Evolutionary conservation across 2,113 vertebrate species (phyloP).

Genomic region (Dolichotis patagonum): DNA sequence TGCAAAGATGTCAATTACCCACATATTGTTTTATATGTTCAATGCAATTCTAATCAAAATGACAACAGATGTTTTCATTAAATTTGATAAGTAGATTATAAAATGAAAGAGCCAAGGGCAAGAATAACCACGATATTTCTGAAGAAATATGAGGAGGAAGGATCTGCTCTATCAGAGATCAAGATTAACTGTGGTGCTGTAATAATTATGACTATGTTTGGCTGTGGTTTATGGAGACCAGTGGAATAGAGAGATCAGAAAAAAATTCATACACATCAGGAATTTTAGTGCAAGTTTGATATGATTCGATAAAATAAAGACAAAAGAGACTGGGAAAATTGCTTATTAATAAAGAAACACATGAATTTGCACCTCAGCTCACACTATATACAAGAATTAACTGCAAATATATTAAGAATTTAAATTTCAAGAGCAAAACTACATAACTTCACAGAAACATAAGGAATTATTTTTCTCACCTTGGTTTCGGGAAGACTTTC

Average conservation of each 20-base stretch:
- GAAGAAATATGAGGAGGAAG: not conserved
- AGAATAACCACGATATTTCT: conserved; percentile 32
- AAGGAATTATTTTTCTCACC: not conserved
- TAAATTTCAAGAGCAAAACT: not conserved
- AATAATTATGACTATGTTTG: not conserved
- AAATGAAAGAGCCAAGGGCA: conserved; percentile 22
- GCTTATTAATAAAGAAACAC: not conserved
- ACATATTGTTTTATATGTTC: not conserved
- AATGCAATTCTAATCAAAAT: conserved; percentile 58
- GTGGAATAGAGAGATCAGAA: not conserved
- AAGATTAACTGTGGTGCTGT: not conserved
- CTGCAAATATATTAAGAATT: not conserved
- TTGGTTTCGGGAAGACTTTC: not conserved
- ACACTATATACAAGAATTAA: not conserved
- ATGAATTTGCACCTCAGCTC: not conserved
- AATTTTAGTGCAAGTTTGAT: not conserved
- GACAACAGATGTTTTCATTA: conserved; percentile 61
- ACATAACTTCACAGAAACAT: not conserved
- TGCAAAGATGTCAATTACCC: conserved; percentile 43
- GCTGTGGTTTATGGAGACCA: not conserved
- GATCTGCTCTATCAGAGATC: not conserved
- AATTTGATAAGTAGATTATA: conserved; percentile 52
- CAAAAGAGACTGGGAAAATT: not conserved
- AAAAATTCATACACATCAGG: not conserved
- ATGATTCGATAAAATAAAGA: not conserved